phyloP scores from a whole-genome alignment of 1,140 invertebrate species.

The Caenorhabditis briggsae region DNA sequence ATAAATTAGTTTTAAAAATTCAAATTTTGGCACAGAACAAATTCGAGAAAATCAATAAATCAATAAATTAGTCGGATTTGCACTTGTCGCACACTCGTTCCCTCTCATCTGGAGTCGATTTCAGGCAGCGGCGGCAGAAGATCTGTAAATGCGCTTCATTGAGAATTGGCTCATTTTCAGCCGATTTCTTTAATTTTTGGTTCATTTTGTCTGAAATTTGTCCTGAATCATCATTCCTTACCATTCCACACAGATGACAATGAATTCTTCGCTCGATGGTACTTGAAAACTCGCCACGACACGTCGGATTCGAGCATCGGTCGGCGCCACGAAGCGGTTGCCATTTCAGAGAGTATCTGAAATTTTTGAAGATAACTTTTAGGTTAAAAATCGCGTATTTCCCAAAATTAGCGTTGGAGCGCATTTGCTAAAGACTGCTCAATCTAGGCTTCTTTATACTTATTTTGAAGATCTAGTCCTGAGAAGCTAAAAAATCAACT shows the following conservation, averaged over 20 bases:
- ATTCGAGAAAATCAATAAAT: background rate
- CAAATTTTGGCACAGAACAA: no score
- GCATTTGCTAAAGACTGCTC: no score
- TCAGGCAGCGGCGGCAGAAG: slow-evolving; percentile 68
- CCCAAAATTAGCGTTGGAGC: no score
- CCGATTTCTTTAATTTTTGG: no score
- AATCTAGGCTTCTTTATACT: no score
- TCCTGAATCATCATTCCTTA: background rate
- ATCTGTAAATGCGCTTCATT: slow-evolving; percentile 30
- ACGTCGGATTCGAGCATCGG: slow-evolving; percentile 58
- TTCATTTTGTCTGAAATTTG: background rate
- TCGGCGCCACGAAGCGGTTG: slow-evolving; percentile 63
- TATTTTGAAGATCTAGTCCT: no score
- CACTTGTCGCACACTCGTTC: slow-evolving; percentile 63
- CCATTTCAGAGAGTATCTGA: slow-evolving; percentile 60
- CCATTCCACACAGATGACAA: slow-evolving; percentile 68
- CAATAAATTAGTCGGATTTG: background rate
- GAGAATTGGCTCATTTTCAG: background rate
- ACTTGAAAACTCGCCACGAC: slow-evolving; percentile 63
- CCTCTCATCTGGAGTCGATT: slow-evolving; percentile 54
- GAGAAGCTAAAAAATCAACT: no score
- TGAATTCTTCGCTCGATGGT: slow-evolving; percentile 63
- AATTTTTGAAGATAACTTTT: no score
- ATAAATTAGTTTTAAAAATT: background rate
- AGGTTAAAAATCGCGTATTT: no score